phyloP scores from a whole-genome alignment of 2,113 vertebrate genomes.

The Pachyramphus minor region DNA sequence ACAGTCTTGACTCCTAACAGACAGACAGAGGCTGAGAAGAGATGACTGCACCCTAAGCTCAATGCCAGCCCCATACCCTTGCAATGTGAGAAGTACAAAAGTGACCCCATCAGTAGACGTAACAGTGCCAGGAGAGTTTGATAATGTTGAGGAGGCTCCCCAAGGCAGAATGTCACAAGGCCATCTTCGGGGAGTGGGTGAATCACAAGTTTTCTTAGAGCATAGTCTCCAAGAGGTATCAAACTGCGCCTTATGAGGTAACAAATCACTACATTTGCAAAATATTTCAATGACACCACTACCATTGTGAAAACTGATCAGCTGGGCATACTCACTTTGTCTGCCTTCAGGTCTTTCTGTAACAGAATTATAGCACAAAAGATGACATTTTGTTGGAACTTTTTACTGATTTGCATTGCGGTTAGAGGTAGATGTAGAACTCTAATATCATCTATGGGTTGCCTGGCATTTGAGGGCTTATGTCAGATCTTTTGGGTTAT shows the following conservation, averaged over 20 bases:
- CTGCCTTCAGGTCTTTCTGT: slow-evolving; percentile 15
- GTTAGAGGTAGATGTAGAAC: not conserved
- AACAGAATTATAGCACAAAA: slow-evolving; percentile 8
- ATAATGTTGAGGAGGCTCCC: not conserved
- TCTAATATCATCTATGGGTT: not conserved
- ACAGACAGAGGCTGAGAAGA: not conserved
- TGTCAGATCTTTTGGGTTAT: slow-evolving; percentile 39
- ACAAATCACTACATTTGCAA: not conserved
- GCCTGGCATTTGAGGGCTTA: slow-evolving; percentile 37
- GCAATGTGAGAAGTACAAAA: not conserved
- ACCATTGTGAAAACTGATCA: not conserved
- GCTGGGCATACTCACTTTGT: not conserved
- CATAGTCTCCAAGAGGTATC: not conserved
- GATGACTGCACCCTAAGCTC: not conserved
- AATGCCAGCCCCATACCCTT: not conserved
- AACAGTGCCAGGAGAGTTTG: not conserved
- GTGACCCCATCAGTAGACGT: not conserved
- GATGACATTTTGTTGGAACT: slow-evolving; percentile 23
- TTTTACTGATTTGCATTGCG: slow-evolving; percentile 31
- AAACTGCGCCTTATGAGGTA: not conserved
- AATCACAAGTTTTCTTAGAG: not conserved
- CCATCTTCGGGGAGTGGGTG: not conserved
- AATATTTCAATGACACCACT: not conserved
- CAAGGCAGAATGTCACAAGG: not conserved
- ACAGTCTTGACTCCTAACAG: not conserved